Base-by-base conservation (phyloP, 2,888 invertebrate genomes). In the Orthonevra nobilis region DNA sequence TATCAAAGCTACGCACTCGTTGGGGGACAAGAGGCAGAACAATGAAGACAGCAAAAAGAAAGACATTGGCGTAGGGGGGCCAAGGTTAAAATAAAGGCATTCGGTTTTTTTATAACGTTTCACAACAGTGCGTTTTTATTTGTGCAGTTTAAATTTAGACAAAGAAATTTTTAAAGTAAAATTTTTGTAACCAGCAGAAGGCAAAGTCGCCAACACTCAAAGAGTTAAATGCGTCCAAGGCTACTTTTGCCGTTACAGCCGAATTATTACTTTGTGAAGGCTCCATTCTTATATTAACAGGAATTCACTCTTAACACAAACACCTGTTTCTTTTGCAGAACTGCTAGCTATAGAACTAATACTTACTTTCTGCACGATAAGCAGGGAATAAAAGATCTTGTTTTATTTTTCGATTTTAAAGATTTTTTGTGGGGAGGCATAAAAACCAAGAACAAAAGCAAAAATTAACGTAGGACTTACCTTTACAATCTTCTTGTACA, bases 161-260 rank as follows among this genome's bases (percentile, higher is more conserved):
- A n/a, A n/a, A n/a, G n/a, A n/a, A n/a, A n/a, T n/a, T n/a, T n/a
- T n/a, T n/a, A n/a, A n/a, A n/a, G n/a, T n/a, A n/a, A n/a, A n/a
- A n/a, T n/a, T n/a, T n/a, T n/a, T n/a, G n/a, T n/a, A n/a, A n/a
- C n/a, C n/a, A n/a, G n/a, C n/a, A n/a, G n/a, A n/a, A n/a, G n/a
- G n/a, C n/a, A n/a, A n/a, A n/a, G n/a, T n/a, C n/a, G n/a, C n/a
- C n/a, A n/a, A n/a, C n/a, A n/a, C 52, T 23, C 4, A 63, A 12
- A 3, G 63, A 63, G 20, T 38, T 38, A 40, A 44, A 60, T 6
- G 34, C 10, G 14, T 60, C 34, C 15, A 15, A 28, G 7, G 46
- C 28, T 9, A 3, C 28, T 6, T 28, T 28, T 9, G 28, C 1
- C 7, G 28, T 28, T n/a, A 28, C n/a, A 2, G 28, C 4, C 28